A percentile compares a stretch with the other conserved stretches of the same genome.
Evolutionary conservation across 2,797 vertebrate genomes (phyloP).

Genomic region (Myiothlypis coronata): DNA sequence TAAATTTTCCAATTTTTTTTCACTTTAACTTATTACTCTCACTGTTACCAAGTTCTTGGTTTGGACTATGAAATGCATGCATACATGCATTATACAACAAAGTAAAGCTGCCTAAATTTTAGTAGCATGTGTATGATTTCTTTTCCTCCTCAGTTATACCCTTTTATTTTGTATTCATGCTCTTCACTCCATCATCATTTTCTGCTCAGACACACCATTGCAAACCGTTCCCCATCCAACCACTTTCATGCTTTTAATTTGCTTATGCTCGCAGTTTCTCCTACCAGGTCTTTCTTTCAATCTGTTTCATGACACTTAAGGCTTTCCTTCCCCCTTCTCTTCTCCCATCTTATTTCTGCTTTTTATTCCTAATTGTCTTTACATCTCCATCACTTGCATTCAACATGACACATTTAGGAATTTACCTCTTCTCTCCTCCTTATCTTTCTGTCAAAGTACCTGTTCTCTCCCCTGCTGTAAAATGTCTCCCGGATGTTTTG

Average conservation of each 20-base stretch:
- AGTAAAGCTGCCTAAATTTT: background rate
- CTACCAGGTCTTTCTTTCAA: background rate
- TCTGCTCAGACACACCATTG: background rate
- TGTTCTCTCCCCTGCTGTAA: background rate
- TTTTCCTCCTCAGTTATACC: background rate
- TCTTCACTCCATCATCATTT: background rate
- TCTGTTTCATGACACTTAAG: background rate
- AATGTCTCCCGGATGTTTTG: background rate
- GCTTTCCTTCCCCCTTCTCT: background rate
- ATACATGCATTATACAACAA: background rate
- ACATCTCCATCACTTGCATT: background rate
- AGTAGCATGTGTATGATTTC: background rate
- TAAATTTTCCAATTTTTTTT: background rate
- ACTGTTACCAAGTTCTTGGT: background rate
- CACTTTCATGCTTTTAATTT: background rate
- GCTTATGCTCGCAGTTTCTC: background rate
- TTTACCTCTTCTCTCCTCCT: background rate
- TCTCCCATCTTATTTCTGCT: background rate
- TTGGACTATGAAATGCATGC: background rate
- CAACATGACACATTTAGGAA: background rate
- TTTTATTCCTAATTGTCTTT: background rate
- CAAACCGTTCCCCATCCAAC: background rate
- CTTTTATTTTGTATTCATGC: background rate
- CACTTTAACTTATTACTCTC: background rate
- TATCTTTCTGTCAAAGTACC: background rate